Conservation (phyloP, 2,113 vertebrate genomes). For the Hyaena hyaena region DNA sequence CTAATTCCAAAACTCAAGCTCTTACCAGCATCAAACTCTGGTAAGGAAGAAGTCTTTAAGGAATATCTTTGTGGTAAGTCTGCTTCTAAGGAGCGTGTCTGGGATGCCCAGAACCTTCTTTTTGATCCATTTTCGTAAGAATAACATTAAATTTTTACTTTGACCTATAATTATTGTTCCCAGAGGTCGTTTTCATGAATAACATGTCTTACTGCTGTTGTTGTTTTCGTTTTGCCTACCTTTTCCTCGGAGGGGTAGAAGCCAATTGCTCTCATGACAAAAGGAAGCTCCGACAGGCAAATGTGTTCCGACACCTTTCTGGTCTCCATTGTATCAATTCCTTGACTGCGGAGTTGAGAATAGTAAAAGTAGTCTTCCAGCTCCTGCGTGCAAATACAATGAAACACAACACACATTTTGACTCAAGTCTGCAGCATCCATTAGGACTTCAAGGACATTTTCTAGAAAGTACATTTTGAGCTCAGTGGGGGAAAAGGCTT, state of each 20-base stretch:
- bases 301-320: slow-evolving; percentile 89
- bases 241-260: slow-evolving; percentile 94
- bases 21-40: background rate
- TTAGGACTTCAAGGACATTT: background rate
- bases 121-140: background rate
- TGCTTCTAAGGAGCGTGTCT: background rate
- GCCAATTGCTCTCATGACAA: slow-evolving; percentile 93
- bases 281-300: slow-evolving; percentile 91
- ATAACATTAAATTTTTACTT: background rate
- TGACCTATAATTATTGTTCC: background rate
- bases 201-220: rapidly evolving
- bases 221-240: slow-evolving; percentile 83
- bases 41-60: background rate
- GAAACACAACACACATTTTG: background rate
- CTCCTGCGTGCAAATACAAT: slow-evolving; percentile 86
- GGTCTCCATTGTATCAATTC: slow-evolving; percentile 88
- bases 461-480: slow-evolving; percentile 50
- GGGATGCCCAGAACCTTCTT: background rate
- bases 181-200: background rate
- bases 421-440: background rate
- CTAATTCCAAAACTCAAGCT: background rate
- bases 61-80: background rate
- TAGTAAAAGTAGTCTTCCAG: slow-evolving; percentile 97
- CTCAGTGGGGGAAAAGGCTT: background rate
- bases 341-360: slow-evolving; percentile 90